Percentiles rank a stretch among this genome's conserved stretches.
phyloP scores from a whole-genome alignment of 2,888 invertebrate genomes.

The Psylliodes chrysocephalus region DNA sequence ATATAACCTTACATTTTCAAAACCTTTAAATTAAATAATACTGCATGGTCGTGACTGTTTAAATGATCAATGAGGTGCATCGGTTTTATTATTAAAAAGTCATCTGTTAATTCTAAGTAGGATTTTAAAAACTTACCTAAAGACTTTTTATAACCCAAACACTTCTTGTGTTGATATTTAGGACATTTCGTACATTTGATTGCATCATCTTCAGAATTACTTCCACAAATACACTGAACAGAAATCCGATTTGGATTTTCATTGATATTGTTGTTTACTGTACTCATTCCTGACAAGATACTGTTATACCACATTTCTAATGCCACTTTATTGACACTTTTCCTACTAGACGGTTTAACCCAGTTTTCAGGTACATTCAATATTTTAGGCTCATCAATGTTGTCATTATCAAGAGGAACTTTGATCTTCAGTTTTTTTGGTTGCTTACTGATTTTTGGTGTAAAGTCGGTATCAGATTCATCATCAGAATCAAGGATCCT shows the following conservation, averaged over 20 bases:
- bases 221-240: constrained; percentile 65
- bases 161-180: constrained; percentile 72
- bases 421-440: constrained; percentile 30
- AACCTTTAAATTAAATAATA: too few species aligned
- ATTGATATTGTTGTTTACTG: constrained; percentile 21
- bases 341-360: constrained; percentile 47
- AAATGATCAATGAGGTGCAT: too few species aligned
- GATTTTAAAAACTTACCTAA: constrained; percentile 12
- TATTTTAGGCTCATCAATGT: constrained; percentile 45
- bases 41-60: too few species aligned
- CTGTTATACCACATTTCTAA: constrained; percentile 57
- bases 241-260: constrained; percentile 16
- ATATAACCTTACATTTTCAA: too few species aligned
- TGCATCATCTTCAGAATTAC: constrained; percentile 45
- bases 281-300: constrained; percentile 48
- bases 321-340: constrained; percentile 50
- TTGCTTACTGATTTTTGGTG: constrained; percentile 5
- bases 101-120: too few species aligned
- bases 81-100: too few species aligned
- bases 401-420: constrained; percentile 23
- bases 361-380: constrained; percentile 48
- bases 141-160: constrained; percentile 65
- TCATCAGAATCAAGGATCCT: constrained; percentile 34
- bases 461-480: constrained; percentile 2
- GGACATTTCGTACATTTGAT: constrained; percentile 69